phyloP scores from a whole-genome alignment of 2,888 invertebrate genomes.

The Lasioglossum leucozonium region DNA sequence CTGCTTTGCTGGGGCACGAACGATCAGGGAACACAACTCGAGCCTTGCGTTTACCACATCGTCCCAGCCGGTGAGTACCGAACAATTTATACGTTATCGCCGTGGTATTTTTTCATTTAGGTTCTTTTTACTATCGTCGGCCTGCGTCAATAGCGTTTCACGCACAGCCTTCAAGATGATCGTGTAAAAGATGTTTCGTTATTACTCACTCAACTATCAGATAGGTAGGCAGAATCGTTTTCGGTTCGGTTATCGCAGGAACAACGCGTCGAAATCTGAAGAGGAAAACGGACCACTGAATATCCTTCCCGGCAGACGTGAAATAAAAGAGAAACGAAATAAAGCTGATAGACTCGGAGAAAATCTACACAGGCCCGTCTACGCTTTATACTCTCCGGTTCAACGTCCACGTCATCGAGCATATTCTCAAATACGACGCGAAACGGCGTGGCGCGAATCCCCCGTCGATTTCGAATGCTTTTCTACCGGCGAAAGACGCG shows the following conservation, averaged over 20 bases:
- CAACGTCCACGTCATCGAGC: background rate
- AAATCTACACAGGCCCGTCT: background rate
- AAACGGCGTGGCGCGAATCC: background rate
- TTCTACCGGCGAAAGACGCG: background rate
- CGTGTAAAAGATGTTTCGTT: too few relatives aligned
- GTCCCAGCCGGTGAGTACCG: constrained; percentile 88
- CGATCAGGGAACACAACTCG: constrained; percentile 89
- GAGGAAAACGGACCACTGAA: background rate
- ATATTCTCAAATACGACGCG: background rate
- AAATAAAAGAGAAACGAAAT: background rate
- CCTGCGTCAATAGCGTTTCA: too few relatives aligned
- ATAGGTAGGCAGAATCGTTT: background rate
- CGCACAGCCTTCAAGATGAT: too few relatives aligned
- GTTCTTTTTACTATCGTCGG: too few relatives aligned
- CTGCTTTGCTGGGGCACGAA: constrained; percentile 91
- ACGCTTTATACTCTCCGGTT: background rate
- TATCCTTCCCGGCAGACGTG: background rate
- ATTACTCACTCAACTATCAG: too few relatives aligned
- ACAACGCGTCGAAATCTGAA: background rate
- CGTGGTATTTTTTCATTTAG: background rate
- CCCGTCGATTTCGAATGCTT: background rate
- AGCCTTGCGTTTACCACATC: constrained; percentile 90
- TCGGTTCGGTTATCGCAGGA: background rate
- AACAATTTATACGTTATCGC: background rate
- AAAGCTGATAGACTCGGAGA: background rate